Evolutionary conservation across 2,113 vertebrate genomes (phyloP).

Genomic region (Pungitius pungitius): DNA sequence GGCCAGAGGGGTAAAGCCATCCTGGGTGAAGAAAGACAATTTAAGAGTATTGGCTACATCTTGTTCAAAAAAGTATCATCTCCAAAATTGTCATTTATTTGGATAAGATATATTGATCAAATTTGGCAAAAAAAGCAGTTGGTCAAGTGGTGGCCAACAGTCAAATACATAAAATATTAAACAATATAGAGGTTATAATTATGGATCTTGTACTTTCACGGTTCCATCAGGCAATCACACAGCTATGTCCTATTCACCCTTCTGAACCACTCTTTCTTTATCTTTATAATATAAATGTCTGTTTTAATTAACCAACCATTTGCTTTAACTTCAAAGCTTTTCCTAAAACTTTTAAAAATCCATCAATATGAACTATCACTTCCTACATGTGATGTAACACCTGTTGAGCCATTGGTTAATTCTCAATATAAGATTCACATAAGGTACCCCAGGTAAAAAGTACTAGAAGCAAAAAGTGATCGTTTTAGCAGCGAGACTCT

Average conservation of each 20-base stretch:
- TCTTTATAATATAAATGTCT: no score
- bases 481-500: not conserved
- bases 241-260: not conserved
- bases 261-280: not conserved
- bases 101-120: not conserved
- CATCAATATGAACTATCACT: not conserved
- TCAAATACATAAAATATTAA: not conserved
- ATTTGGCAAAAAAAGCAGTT: no score
- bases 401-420: not conserved
- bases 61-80: not conserved
- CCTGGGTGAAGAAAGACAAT: constrained; percentile 73
- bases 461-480: not conserved
- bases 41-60: not conserved
- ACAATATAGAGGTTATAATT: not conserved
- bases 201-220: not conserved
- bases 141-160: not conserved
- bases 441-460: no score
- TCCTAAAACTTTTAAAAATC: not conserved
- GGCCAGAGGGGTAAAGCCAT: constrained; percentile 96
- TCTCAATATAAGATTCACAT: not conserved
- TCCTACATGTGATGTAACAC: not conserved
- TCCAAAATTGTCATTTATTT: not conserved
- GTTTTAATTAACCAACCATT: not conserved
- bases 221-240: not conserved
- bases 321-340: not conserved